A percentile compares a stretch with the other conserved stretches of the same genome.
These are phyloP conservation scores for Caenorhabditis sp. DNA, from an alignment of 2,888 invertebrate species.

Conservation along the genomic window DNA sequence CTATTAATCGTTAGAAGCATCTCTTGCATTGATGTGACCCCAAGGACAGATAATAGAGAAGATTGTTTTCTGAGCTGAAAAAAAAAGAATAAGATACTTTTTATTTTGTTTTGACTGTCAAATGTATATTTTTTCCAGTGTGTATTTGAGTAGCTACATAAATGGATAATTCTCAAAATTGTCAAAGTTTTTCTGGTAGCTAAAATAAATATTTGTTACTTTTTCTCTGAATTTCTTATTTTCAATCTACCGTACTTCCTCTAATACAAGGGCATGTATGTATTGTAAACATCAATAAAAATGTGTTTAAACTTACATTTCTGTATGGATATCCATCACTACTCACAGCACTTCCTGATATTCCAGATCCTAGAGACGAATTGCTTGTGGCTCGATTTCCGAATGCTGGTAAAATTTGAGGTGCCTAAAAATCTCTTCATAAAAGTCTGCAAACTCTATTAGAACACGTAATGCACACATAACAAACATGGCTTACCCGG, in stretches of 20 bases:
- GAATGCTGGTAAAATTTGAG: conserved; percentile 47
- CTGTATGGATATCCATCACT: conserved; percentile 49
- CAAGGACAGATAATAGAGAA: conserved; percentile 56
- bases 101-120: too few relatives aligned
- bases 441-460: not conserved
- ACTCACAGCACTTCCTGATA: conserved; percentile 29
- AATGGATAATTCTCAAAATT: too few relatives aligned
- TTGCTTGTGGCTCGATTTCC: conserved; percentile 38
- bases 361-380: conserved; percentile 36
- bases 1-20: conserved; percentile 66
- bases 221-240: too few relatives aligned
- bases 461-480: conserved; percentile 4
- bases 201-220: too few relatives aligned
- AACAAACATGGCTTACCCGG: conserved; percentile 28
- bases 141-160: too few relatives aligned
- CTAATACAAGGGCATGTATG: too few relatives aligned
- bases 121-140: too few relatives aligned
- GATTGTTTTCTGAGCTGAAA: conserved; percentile 57
- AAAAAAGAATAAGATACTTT: not conserved
- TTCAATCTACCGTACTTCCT: too few relatives aligned
- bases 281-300: too few relatives aligned
- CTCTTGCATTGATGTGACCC: conserved; percentile 68
- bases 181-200: too few relatives aligned
- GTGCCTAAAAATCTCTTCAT: conserved; percentile 30
- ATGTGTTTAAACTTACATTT: conserved; percentile 2